phyloP scores from a whole-genome alignment of 2,888 invertebrate genomes.

The Copidosoma aretas region DNA sequence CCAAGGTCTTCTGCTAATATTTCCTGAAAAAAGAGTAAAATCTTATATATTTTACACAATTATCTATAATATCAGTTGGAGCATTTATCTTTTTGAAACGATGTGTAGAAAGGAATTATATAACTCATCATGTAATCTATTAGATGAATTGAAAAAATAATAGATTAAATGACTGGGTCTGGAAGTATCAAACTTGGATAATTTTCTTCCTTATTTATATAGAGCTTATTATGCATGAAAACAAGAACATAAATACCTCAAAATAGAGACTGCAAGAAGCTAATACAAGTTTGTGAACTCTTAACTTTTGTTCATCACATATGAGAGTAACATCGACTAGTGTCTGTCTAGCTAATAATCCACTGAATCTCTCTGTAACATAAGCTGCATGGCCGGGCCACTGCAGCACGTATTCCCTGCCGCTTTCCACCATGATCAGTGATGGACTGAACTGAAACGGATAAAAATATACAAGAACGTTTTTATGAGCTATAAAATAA shows the following conservation, averaged over 20 bases:
- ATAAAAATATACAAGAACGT: constrained; percentile 1
- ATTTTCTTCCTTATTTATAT: too few species aligned
- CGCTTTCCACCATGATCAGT: constrained; percentile 53
- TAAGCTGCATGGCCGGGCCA: constrained; percentile 76
- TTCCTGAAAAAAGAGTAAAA: constrained; percentile 56
- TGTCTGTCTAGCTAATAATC: constrained; percentile 75
- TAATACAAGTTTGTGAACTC: constrained; percentile 77
- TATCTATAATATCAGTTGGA: not conserved
- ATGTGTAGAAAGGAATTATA: not conserved
- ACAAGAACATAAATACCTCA: constrained; percentile 67
- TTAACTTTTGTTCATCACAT: constrained; percentile 77
- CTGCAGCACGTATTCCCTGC: constrained; percentile 67
- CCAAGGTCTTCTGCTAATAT: constrained; percentile 63
- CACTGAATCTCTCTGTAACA: constrained; percentile 73
- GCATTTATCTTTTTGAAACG: not conserved
- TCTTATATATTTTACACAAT: not conserved
- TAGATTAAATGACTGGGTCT: not conserved
- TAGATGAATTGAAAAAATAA: not conserved
- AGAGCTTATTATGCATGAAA: not conserved
- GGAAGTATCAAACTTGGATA: not conserved
- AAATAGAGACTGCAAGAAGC: constrained; percentile 78
- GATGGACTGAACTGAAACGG: constrained; percentile 23
- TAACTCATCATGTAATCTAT: not conserved
- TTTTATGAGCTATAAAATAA: not conserved
- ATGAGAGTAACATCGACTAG: constrained; percentile 78